A percentile compares a stretch with the other conserved stretches of the same genome.
These are phyloP conservation scores for Mythimna impura DNA, from an alignment of 2,888 invertebrate species.

Conservation along the genomic window DNA sequence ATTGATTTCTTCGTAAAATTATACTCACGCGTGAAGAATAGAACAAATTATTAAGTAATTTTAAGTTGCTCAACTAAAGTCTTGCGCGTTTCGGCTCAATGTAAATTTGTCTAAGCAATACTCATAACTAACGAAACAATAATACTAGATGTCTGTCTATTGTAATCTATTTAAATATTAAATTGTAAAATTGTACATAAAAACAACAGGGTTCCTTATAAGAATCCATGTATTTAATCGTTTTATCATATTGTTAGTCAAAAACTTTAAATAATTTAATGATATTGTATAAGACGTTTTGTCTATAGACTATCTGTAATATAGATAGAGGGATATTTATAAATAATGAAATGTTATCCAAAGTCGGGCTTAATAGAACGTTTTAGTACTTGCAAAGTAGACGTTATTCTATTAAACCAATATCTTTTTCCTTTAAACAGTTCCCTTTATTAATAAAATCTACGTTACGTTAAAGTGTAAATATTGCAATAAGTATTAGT, in stretches of 20 bases:
- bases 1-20: conserved; percentile 29
- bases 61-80: conserved; percentile 60
- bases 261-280: conserved; percentile 48
- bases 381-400: conserved; percentile 64
- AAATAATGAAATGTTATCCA: conserved; percentile 58
- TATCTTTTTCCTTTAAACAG: conserved; percentile 37
- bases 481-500: conserved; percentile 68
- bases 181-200: conserved; percentile 65
- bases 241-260: conserved; percentile 58
- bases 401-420: conserved; percentile 46
- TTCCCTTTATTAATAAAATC: conserved; percentile 53
- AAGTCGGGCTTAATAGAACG: conserved; percentile 68
- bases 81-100: conserved; percentile 65
- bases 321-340: conserved; percentile 63
- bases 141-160: conserved; percentile 64
- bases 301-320: conserved; percentile 59
- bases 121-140: conserved; percentile 72
- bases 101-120: conserved; percentile 66
- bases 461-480: conserved; percentile 63
- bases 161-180: conserved; percentile 47
- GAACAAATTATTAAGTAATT: conserved; percentile 44
- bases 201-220: conserved; percentile 75
- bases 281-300: conserved; percentile 58
- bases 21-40: conserved; percentile 18
- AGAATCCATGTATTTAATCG: conserved; percentile 70